phyloP scores from a whole-genome alignment of 2,888 invertebrate genomes.

The Sesia apiformis region DNA sequence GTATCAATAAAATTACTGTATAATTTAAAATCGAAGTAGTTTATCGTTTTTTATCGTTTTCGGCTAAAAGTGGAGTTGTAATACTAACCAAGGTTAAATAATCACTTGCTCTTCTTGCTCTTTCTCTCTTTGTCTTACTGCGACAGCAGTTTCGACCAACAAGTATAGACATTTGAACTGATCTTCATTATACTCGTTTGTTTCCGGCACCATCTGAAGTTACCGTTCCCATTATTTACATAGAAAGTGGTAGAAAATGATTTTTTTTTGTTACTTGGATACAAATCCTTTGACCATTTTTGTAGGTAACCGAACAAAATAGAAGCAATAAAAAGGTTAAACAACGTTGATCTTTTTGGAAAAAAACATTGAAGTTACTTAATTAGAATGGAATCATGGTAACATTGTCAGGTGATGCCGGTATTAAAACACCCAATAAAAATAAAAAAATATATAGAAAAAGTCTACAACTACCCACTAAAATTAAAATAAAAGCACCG shows the following conservation, averaged over 20 bases:
- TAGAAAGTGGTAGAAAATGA: not conserved
- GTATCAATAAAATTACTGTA: no score
- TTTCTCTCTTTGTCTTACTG: constrained; percentile 51
- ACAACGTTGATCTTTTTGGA: no score
- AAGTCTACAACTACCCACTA: not conserved
- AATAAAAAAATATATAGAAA: constrained; percentile 18
- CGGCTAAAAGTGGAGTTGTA: no score
- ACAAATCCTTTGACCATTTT: no score
- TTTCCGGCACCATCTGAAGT: constrained; percentile 51
- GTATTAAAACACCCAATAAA: constrained; percentile 50
- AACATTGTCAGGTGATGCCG: constrained; percentile 51
- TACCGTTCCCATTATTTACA: not conserved
- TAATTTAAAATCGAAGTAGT: no score
- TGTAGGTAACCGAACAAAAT: no score
- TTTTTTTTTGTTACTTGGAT: no score
- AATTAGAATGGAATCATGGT: not conserved
- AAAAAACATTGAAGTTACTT: no score
- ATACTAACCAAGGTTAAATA: not conserved
- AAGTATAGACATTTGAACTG: constrained; percentile 56
- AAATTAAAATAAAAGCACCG: not conserved
- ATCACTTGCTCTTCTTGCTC: constrained; percentile 33
- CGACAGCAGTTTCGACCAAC: constrained; percentile 56
- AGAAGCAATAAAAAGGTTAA: no score
- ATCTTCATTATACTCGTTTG: constrained; percentile 29
- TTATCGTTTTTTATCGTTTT: no score